Evolutionary conservation across 2,888 invertebrate genomes (phyloP), one percentile per base, ranked within the genome.

Genomic region (Meliscaeva auricollis): DNA sequence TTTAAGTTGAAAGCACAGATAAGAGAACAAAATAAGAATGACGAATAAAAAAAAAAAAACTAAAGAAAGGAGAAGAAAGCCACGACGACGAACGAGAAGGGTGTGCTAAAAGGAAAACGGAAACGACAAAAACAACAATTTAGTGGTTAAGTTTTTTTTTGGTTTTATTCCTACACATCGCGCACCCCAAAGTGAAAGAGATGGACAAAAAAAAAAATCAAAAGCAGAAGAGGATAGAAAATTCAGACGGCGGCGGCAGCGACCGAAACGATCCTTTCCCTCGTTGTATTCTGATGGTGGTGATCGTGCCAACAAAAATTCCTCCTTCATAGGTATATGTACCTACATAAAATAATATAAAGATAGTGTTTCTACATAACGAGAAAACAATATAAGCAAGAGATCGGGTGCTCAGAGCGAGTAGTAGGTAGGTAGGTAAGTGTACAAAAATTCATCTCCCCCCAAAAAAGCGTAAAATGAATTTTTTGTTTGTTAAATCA

Each of bases 71-170:
- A 72, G 54, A 66, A 74, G 58, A 41, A 60, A 75, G 58, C 44
- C 52, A 52, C 56, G 60, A 70, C 15, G 8, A 15, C 41, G 35
- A 44, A 60, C 44, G 54, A 69, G 80, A 70, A 80, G 74, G 79
- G 84, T 75, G 70, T 70, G 58, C 66, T 54, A 50, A 54, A 85
- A 81, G 81, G 81, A 81, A 85, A 81, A 81, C 85, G 85, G 85
- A 85, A 85, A 85, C 69, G 85, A 76, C 76, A 81, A 80, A 77
- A 76, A 80, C 84, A 85, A 81, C 85, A 81, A 81, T 68, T 81
- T 76, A 68, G 52, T 80, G 72, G 75, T 35, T 69, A 75, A 44
- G 38, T 54, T 50, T 30, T 56, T 50, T 62, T 60, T 38, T 56
- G 44, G 48, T 72, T 35, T 56, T 26, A 13, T 74, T 62, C 52